phyloP scores from a whole-genome alignment of 2,797 vertebrate genomes.

The Pipistrellus nathusii region DNA sequence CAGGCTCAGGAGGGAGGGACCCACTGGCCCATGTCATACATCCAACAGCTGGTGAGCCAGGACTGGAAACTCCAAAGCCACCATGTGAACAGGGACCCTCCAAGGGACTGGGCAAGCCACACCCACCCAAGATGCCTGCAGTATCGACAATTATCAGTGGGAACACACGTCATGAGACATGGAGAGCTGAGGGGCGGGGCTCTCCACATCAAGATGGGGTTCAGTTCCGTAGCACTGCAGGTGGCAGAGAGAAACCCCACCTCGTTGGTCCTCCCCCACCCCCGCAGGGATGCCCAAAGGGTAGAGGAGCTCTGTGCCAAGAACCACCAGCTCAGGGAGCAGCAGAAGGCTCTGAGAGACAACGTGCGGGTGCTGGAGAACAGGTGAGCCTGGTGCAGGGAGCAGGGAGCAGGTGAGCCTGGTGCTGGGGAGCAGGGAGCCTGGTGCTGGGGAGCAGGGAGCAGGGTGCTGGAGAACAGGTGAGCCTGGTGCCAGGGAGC shows the following conservation, averaged over 20 bases:
- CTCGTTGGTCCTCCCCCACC: fast-evolving
- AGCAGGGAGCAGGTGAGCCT: no score
- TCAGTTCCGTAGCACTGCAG: fast-evolving
- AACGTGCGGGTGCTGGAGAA: slow-evolving; percentile 97
- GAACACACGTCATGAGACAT: fast-evolving
- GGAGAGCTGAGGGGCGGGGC: fast-evolving
- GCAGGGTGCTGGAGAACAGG: no score
- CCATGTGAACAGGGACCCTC: fast-evolving
- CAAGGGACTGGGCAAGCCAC: fast-evolving
- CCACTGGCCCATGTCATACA: neutral
- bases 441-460: no score
- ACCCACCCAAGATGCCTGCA: fast-evolving
- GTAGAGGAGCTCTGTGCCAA: slow-evolving; percentile 96
- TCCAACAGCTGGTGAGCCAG: neutral
- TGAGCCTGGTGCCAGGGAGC: slow-evolving; percentile 91
- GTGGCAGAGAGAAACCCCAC: neutral
- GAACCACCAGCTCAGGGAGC: slow-evolving; percentile 97
- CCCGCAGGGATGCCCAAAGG: slow-evolving; percentile 92
- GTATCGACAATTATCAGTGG: fast-evolving
- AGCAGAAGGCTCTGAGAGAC: slow-evolving; percentile 95
- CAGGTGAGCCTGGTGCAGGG: slow-evolving; percentile 75
- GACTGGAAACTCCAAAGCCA: neutral
- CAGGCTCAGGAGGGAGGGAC: neutral
- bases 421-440: no score
- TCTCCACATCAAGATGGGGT: neutral